Conservation (phyloP, 2,888 invertebrate species). For the Eurytoma adleriae region DNA sequence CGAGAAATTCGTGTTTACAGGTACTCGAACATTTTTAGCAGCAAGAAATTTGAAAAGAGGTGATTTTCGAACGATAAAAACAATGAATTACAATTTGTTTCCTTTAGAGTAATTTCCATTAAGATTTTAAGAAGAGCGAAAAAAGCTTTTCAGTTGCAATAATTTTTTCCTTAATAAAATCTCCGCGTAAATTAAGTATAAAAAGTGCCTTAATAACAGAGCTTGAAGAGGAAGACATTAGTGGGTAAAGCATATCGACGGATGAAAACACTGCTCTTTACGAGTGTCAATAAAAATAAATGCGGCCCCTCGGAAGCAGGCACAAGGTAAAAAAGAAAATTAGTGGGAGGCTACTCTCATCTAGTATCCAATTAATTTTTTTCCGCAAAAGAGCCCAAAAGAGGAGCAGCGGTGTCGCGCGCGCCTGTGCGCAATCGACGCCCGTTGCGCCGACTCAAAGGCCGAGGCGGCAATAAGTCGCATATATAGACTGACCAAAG, state of each 20-base stretch:
- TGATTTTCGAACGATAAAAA: too few relatives aligned
- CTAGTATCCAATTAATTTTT: slow-evolving; percentile 74
- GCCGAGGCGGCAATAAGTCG: slow-evolving; percentile 34
- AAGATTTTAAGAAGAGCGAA: background rate
- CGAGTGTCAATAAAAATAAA: slow-evolving; percentile 54
- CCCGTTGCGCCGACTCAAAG: background rate
- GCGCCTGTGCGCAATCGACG: slow-evolving; percentile 24
- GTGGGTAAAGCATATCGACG: slow-evolving; percentile 21
- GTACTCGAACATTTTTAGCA: too few relatives aligned
- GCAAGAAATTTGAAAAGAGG: too few relatives aligned
- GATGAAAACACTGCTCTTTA: slow-evolving; percentile 49
- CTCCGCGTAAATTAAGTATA: background rate
- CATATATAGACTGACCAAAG: slow-evolving; percentile 66
- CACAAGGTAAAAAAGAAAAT: slow-evolving; percentile 46
- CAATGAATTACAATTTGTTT: too few relatives aligned
- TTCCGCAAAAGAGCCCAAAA: slow-evolving; percentile 58
- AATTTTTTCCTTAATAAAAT: slow-evolving; percentile 9
- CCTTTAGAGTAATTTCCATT: too few relatives aligned
- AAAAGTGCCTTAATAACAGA: slow-evolving; percentile 37
- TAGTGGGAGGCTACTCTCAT: slow-evolving; percentile 54
- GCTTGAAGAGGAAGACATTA: slow-evolving; percentile 41
- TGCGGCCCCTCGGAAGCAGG: slow-evolving; percentile 5
- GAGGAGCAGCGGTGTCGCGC: background rate
- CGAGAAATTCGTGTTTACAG: too few relatives aligned
- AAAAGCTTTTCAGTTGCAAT: slow-evolving; percentile 8